Conservation (phyloP, 2,797 vertebrate genomes). For the Intellagama lesueurii region DNA sequence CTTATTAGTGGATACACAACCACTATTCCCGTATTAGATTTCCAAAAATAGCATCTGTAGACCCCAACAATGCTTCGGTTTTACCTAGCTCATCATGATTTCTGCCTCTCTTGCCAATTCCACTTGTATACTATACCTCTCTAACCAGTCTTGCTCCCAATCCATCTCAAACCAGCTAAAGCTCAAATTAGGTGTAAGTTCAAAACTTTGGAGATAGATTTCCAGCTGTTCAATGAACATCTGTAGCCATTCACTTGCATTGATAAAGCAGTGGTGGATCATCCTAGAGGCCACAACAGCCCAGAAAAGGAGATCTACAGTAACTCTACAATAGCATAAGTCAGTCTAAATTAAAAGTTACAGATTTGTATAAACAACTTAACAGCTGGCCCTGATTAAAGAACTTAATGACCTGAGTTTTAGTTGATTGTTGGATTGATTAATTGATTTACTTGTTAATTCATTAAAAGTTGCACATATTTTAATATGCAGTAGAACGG, state of each 20-base stretch:
- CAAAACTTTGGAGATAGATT: background rate
- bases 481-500: background rate
- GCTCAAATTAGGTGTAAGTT: too few relatives aligned
- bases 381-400: background rate
- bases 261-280: background rate
- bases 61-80: background rate
- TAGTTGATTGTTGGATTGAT: background rate
- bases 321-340: background rate
- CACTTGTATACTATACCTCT: background rate
- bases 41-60: background rate
- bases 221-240: background rate
- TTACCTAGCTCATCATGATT: background rate
- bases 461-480: background rate
- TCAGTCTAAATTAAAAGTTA: background rate
- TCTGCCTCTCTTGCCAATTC: background rate
- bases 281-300: background rate
- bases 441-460: background rate
- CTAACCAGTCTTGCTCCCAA: too few relatives aligned
- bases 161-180: background rate
- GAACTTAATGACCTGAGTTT: background rate
- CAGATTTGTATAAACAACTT: background rate
- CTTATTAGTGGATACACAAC: background rate
- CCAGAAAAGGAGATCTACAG: background rate
- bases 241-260: background rate
- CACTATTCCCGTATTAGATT: background rate